Base-by-base conservation (phyloP, 2,797 vertebrate species). In the Morelia viridis region DNA sequence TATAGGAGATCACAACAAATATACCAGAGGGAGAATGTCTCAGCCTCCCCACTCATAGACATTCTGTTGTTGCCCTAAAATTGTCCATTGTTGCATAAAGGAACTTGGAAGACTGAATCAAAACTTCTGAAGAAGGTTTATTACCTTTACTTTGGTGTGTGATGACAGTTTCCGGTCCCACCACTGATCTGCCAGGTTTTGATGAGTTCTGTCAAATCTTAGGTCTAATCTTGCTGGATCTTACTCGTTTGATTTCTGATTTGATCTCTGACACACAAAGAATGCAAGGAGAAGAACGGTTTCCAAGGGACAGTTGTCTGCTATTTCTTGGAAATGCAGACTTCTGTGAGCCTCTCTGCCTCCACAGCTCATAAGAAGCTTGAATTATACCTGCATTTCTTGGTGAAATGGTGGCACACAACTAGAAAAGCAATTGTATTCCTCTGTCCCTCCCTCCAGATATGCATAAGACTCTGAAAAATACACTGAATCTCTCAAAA, bases 361-460 rank as follows among this genome's bases (percentile, higher is more conserved):
- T 24, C 22, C 2, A 9, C 2, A 28, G 76, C 58, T 46, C 90
- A 10, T 83, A 12, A 0, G 3, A 88, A 89, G 35, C 68, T 90
- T 89, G n/a, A 85, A 68, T 92, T 85, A 53, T n/a, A 88, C 31
- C 90, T 91, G 31, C 53, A 92, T 91, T 89, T 89, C 86, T 22
- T 84, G 87, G 88, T 91, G 92, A 76, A 41, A 41, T 24, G 19
- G n/a, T 8, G 60, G 89, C 50, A 17, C 90, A 50, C 65, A 92
- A 76, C 65, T 94, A 65, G 26, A 91, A 90, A 93, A 95, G 31
- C 26, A 94, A 88, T 61, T 5, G 24, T 64, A 2, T 46, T 0
- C 56, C 85, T 62, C 28, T 9, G 15, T 0, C 28, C 89, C 71
- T 91, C 68, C 26, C 17, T 53, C 41, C 41, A 83, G 41, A 12